These are phyloP conservation scores for Celastrina argiolus DNA, from an alignment of 2,888 invertebrate species.

Conservation along the genomic window DNA sequence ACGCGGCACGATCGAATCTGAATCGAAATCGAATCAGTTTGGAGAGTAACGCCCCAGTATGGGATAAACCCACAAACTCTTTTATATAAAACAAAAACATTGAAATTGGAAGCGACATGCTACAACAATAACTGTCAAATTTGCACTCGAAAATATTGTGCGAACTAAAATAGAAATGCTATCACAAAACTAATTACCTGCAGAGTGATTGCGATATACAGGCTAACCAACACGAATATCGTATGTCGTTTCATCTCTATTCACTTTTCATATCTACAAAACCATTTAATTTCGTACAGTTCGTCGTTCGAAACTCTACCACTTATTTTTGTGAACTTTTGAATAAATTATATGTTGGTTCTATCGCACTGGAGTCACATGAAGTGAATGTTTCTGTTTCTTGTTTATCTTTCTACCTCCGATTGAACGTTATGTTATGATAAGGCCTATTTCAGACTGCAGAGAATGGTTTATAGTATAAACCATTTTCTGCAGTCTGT, in stretches of 20 bases:
- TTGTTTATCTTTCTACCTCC: constrained; percentile 51
- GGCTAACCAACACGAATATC: constrained; percentile 47
- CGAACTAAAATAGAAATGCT: neutral
- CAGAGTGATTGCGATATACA: constrained; percentile 51
- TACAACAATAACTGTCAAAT: neutral
- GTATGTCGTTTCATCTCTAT: constrained; percentile 60
- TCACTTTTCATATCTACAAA: constrained; percentile 38
- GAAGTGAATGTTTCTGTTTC: constrained; percentile 41
- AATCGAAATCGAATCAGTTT: no score
- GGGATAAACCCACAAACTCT: neutral
- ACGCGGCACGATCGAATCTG: no score
- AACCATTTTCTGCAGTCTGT: neutral
- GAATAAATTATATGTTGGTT: constrained; percentile 19
- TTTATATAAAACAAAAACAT: neutral
- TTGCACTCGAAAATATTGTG: neutral
- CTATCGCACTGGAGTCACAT: constrained; percentile 37
- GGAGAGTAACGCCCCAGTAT: no score
- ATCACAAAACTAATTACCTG: constrained; percentile 49
- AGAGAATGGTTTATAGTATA: neutral
- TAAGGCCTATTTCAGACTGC: constrained; percentile 44
- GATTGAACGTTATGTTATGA: constrained; percentile 50
- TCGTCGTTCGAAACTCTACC: neutral
- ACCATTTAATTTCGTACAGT: constrained; percentile 19
- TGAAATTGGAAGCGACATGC: neutral
- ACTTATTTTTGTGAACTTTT: neutral